These are phyloP conservation scores for Formicarius rufipectus DNA, from an alignment of 2,113 vertebrate species.

Conservation along the genomic window DNA sequence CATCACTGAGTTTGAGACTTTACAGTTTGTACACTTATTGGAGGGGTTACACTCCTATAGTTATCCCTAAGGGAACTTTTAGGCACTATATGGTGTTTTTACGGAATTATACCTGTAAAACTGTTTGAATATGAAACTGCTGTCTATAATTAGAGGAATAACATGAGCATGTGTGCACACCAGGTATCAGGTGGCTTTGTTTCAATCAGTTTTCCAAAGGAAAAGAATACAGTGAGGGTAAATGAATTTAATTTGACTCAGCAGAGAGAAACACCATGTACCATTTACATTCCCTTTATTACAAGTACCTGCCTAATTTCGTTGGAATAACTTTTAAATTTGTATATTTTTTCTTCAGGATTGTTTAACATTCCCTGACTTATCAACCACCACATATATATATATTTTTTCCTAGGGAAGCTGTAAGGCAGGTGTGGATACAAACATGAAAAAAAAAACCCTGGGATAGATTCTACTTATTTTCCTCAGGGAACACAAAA, in stretches of 20 bases:
- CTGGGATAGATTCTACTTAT: neutral
- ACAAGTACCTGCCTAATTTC: neutral
- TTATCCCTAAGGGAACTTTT: neutral
- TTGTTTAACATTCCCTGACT: neutral
- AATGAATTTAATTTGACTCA: neutral
- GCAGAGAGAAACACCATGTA: neutral
- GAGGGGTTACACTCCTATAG: neutral
- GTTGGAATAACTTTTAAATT: neutral
- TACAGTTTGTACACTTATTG: neutral
- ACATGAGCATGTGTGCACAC: neutral
- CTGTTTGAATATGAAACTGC: neutral
- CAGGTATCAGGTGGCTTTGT: neutral
- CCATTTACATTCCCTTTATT: neutral
- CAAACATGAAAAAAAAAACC: accelerated
- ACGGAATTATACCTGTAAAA: neutral
- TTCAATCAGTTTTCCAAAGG: neutral
- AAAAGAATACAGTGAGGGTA: neutral
- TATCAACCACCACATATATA: neutral
- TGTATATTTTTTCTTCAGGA: neutral
- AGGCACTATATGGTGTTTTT: neutral
- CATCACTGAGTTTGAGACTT: neutral
- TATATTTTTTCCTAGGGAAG: neutral
- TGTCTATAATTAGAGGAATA: neutral
- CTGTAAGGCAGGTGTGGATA: neutral
- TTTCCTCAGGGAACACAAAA: neutral